Conservation (phyloP, 2,797 vertebrate species). For the Myotis vivesi region DNA sequence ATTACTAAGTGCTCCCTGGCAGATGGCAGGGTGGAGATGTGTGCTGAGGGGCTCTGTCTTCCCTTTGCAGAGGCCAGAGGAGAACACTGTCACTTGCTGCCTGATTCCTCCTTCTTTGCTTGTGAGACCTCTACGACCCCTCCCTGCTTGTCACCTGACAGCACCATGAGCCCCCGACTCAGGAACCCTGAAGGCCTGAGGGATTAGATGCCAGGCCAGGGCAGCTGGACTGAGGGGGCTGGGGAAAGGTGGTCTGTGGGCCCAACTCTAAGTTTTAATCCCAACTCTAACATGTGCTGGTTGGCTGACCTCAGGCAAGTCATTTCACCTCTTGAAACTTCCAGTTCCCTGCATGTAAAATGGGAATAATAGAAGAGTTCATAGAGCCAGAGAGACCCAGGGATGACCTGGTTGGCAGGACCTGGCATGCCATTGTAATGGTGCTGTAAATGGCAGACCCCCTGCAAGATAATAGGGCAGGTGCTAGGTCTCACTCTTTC, state of each 20-base stretch:
- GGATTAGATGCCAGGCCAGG: neutral
- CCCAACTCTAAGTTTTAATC: neutral
- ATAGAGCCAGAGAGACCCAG: neutral
- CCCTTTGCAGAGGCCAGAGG: neutral
- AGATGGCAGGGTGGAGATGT: neutral
- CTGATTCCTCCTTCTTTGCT: neutral
- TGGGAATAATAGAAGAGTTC: neutral
- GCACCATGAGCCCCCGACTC: neutral
- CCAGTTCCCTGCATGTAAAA: accelerated
- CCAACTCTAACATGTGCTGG: neutral
- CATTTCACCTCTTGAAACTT: neutral
- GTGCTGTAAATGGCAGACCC: neutral
- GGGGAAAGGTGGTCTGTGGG: neutral
- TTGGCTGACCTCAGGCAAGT: neutral
- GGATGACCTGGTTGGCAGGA: neutral
- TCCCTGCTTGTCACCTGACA: neutral
- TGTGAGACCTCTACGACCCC: neutral
- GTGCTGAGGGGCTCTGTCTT: neutral
- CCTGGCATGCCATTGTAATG: neutral
- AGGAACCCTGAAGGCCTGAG: neutral
- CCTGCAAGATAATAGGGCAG: neutral
- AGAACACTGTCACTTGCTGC: neutral
- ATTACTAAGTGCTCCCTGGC: neutral
- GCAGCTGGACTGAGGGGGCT: neutral
- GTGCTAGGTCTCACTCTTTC: neutral